These are phyloP conservation scores for Sphaerodactylus townsendi DNA, from an alignment of 2,113 vertebrate genomes.

Conservation along the genomic window DNA sequence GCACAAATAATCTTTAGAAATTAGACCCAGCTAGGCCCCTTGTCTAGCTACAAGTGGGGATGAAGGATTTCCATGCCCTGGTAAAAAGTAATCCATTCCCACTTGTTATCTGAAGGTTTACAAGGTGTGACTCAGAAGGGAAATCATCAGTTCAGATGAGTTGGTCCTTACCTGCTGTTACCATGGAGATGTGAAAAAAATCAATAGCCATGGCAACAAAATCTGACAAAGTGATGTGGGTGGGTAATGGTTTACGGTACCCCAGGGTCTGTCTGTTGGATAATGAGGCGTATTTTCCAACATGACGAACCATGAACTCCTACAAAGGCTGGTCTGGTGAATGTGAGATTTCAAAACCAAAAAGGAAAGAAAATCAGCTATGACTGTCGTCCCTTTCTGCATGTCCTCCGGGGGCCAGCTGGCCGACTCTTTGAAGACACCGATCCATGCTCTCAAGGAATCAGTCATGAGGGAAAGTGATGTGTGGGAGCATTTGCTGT, in stretches of 20 bases:
- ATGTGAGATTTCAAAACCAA: background rate
- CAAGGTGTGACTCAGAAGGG: fast-evolving
- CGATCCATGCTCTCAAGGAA: background rate
- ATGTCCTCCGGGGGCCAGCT: background rate
- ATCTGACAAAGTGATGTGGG: background rate
- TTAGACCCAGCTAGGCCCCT: too few species aligned
- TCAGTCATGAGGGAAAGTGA: background rate
- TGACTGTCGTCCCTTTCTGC: background rate
- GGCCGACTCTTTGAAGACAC: background rate
- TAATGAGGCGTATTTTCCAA: fast-evolving
- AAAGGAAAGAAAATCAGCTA: background rate
- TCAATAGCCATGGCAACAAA: background rate
- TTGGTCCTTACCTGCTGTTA: background rate
- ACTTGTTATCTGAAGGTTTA: too few species aligned
- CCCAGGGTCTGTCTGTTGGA: background rate
- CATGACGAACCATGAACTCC: fast-evolving
- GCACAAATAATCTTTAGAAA: too few species aligned
- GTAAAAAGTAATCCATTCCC: too few species aligned
- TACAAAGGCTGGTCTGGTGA: background rate
- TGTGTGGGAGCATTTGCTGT: fast-evolving
- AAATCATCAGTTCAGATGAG: background rate
- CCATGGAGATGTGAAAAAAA: fast-evolving
- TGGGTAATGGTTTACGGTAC: background rate
- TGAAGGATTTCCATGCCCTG: too few species aligned
- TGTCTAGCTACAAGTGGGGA: too few species aligned